These are phyloP conservation scores for Colletes gigas DNA, from an alignment of 1,140 invertebrate species.

Conservation along the genomic window DNA sequence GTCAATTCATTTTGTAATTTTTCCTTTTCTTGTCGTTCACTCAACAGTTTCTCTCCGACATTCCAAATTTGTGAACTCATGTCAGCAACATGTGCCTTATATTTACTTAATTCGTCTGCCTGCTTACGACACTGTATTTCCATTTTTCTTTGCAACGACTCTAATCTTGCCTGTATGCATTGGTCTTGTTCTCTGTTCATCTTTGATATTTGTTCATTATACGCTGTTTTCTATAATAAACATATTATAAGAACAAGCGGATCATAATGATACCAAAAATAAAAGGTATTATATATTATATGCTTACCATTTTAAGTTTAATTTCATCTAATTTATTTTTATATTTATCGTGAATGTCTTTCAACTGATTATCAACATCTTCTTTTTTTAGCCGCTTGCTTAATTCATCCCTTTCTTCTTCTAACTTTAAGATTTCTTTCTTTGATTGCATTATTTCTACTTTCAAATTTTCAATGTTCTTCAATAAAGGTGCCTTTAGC, in stretches of 20 bases:
- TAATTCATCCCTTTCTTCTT: slow-evolving; percentile 43
- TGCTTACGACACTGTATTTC: slow-evolving; percentile 80
- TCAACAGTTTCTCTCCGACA: slow-evolving; percentile 83
- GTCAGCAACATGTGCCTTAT: slow-evolving; percentile 82
- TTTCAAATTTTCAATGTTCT: slow-evolving; percentile 51
- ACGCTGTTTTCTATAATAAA: slow-evolving; percentile 72
- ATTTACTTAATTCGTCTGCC: slow-evolving; percentile 81
- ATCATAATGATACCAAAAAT: slow-evolving; percentile 39
- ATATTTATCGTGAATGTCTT: slow-evolving; percentile 74
- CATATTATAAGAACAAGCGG: slow-evolving; percentile 37
- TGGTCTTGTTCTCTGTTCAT: slow-evolving; percentile 82
- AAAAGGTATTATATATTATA: slow-evolving; percentile 37
- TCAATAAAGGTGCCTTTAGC: slow-evolving; percentile 49
- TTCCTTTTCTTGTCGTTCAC: slow-evolving; percentile 82
- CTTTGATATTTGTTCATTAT: slow-evolving; percentile 77
- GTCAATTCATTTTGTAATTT: slow-evolving; percentile 63
- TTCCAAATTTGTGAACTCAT: slow-evolving; percentile 83
- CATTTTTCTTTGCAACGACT: slow-evolving; percentile 72
- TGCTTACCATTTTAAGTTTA: slow-evolving; percentile 78
- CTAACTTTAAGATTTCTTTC: slow-evolving; percentile 46
- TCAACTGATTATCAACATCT: slow-evolving; percentile 65
- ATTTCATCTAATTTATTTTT: slow-evolving; percentile 75
- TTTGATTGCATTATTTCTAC: slow-evolving; percentile 51
- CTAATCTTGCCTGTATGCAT: slow-evolving; percentile 78
- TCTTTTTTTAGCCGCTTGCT: slow-evolving; percentile 48